Percentiles rank a stretch among this genome's conserved stretches.
Evolutionary conservation across 2,888 invertebrate genomes (phyloP).

Genomic region (Drosophila flavopinicola): DNA sequence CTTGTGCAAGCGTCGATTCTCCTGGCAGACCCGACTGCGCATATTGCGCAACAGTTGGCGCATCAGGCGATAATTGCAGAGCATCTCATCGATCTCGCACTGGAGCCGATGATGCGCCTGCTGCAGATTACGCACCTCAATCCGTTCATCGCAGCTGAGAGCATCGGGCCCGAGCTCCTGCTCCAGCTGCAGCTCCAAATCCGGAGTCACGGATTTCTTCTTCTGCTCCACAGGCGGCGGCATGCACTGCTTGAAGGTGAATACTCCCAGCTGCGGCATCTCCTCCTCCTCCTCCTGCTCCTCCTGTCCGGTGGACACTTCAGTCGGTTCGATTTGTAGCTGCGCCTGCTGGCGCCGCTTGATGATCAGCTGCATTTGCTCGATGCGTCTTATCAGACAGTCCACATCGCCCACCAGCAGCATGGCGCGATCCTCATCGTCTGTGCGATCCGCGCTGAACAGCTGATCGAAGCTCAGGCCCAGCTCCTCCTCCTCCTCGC

Average conservation of each 20-base stretch:
- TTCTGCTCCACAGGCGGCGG: background rate
- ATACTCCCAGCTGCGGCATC: conserved; percentile 1
- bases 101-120: conserved; percentile 46
- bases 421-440: conserved; percentile 34
- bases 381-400: conserved; percentile 52
- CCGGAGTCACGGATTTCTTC: background rate
- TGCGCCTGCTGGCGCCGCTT: conserved; percentile 11
- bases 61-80: conserved; percentile 31
- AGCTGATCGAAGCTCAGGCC: conserved; percentile 1
- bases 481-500: conserved; percentile 35
- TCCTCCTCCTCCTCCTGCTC: background rate
- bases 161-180: background rate
- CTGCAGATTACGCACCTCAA: conserved; percentile 32
- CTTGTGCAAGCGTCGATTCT: conserved; percentile 11
- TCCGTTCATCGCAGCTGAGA: conserved; percentile 33
- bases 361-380: conserved; percentile 51
- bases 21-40: conserved; percentile 1
- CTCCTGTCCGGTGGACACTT: background rate
- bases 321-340: background rate
- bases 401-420: conserved; percentile 40
- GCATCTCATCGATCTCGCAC: conserved; percentile 45
- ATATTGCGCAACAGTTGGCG: conserved; percentile 20
- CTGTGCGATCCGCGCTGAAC: conserved; percentile 26
- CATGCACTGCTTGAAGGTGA: conserved; percentile 2
- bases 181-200: background rate